phyloP scores from a whole-genome alignment of 92 coral and sea anemone species.

The Palythoa grandiflora region DNA sequence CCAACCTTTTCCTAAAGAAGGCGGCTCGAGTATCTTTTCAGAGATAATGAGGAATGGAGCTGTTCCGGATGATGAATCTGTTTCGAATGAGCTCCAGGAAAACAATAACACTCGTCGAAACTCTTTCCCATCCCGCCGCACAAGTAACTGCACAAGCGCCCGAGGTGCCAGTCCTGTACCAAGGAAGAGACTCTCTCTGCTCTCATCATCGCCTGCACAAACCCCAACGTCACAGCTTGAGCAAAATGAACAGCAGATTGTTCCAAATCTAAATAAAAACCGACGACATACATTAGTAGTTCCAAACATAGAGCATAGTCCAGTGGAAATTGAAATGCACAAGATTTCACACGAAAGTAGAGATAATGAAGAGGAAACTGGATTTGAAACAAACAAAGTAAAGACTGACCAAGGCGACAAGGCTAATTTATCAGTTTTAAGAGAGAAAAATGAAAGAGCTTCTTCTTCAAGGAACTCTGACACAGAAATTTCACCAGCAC shows the following conservation, averaged over 20 bases:
- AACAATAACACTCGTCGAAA: constrained; percentile 16
- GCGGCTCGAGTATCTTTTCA: constrained; percentile 68
- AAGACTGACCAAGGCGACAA: constrained; percentile 1
- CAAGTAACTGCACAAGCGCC: constrained; percentile 24
- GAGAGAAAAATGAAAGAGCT: neutral
- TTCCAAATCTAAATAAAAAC: neutral
- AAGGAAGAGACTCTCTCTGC: constrained; percentile 16
- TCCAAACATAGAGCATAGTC: constrained; percentile 21
- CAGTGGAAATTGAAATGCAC: constrained; percentile 28
- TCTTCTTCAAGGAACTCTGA: neutral
- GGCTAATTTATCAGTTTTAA: neutral
- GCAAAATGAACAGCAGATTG: neutral
- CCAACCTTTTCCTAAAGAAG: constrained; percentile 82
- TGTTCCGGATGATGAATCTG: constrained; percentile 46
- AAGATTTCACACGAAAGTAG: neutral
- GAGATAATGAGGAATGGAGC: constrained; percentile 55
- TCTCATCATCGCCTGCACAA: neutral
- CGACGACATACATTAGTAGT: constrained; percentile 30
- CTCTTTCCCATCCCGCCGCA: constrained; percentile 49
- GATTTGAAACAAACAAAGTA: neutral
- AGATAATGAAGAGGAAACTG: neutral
- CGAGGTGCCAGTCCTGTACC: constrained; percentile 13
- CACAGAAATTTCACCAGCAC: neutral
- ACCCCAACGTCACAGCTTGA: neutral
- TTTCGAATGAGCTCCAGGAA: constrained; percentile 27